Conservation (phyloP, 2,888 invertebrate genomes). For the Lamellibrachia columna region DNA sequence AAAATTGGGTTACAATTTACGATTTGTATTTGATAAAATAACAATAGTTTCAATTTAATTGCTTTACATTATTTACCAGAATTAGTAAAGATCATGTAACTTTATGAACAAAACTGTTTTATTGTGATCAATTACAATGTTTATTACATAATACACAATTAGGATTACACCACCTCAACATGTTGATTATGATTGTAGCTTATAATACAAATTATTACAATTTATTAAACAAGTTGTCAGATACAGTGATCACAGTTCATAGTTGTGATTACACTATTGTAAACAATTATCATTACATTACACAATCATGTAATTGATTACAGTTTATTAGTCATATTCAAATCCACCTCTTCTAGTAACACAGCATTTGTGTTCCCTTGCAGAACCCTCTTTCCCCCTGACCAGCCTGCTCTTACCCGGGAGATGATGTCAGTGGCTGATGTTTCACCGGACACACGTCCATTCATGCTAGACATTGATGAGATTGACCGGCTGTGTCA, state of each 20-base stretch:
- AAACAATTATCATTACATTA: background rate
- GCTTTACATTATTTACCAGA: background rate
- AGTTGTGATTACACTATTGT: background rate
- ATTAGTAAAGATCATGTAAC: background rate
- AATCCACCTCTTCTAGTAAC: background rate
- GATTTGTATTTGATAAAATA: background rate
- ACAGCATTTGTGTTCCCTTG: constrained; percentile 23
- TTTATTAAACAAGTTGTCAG: too few species aligned
- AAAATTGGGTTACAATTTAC: background rate
- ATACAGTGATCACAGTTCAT: too few species aligned
- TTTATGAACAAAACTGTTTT: background rate
- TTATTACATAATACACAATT: background rate
- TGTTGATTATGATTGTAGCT: background rate
- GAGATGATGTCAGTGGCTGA: constrained; percentile 79
- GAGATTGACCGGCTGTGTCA: constrained; percentile 82
- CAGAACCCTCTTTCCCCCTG: constrained; percentile 79
- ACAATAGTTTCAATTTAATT: background rate
- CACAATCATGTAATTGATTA: background rate
- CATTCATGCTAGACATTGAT: constrained; percentile 79
- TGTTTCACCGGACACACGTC: constrained; percentile 75
- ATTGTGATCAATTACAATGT: background rate
- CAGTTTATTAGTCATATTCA: background rate
- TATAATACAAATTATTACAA: too few species aligned
- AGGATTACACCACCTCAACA: background rate
- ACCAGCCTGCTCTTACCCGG: constrained; percentile 74